Evolutionary conservation across 2,888 invertebrate species (phyloP).

Genomic region (Drosophila borborema): DNA sequence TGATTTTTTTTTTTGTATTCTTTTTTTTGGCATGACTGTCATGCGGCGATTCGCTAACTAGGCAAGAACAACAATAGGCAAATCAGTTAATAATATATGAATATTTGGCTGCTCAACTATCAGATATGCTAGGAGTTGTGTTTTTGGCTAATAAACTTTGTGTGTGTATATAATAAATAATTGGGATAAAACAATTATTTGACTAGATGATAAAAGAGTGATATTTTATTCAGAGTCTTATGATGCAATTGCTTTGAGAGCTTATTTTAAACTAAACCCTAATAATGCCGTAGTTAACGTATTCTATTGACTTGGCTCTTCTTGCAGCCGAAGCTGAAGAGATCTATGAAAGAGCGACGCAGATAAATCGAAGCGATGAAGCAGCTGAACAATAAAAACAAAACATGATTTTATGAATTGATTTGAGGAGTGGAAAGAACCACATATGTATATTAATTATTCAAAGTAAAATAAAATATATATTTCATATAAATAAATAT

Average conservation of each 20-base stretch:
- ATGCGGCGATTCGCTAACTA: slow-evolving; percentile 57
- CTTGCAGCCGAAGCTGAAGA: too few species aligned
- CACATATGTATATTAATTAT: too few species aligned
- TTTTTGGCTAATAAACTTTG: not conserved
- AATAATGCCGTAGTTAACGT: too few species aligned
- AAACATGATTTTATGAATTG: too few species aligned
- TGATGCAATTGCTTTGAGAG: not conserved
- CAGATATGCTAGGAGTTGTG: slow-evolving; percentile 25
- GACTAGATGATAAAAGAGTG: too few species aligned
- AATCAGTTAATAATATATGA: slow-evolving; percentile 7
- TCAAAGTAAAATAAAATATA: not conserved
- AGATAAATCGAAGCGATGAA: too few species aligned
- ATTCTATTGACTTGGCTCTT: too few species aligned
- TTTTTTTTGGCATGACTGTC: slow-evolving; percentile 57
- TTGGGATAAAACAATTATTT: not conserved
- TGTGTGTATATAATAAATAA: not conserved
- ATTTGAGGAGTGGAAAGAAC: too few species aligned
- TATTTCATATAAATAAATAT: too few species aligned
- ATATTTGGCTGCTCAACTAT: not conserved
- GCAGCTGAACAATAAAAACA: too few species aligned
- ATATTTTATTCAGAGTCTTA: not conserved
- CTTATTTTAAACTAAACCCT: not conserved
- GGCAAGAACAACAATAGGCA: slow-evolving; percentile 36
- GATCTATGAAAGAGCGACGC: too few species aligned
- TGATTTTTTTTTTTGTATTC: not conserved